Percentiles rank a stretch among this genome's conserved stretches.
Conservation (phyloP, 2,888 invertebrate genomes). For the Mechanitis mazaeus region DNA sequence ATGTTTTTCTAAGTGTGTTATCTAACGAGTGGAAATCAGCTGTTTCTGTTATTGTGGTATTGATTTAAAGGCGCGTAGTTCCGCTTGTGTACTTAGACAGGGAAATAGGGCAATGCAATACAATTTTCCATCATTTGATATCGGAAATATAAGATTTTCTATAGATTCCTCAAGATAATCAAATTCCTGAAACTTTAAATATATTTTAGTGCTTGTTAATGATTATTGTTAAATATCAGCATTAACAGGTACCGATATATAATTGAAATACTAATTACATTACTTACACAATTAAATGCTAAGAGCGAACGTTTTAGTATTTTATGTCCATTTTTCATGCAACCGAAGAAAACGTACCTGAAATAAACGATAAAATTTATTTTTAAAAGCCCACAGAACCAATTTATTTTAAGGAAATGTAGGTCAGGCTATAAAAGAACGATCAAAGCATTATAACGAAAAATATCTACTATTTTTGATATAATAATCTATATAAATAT, state of each 20-base stretch:
- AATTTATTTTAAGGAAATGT: conserved; percentile 28
- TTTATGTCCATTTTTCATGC: not conserved
- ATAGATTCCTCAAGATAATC: not conserved
- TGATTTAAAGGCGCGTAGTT: conserved; percentile 53
- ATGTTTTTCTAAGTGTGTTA: conserved; percentile 18
- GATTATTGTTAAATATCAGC: too few species aligned
- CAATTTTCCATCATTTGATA: conserved; percentile 2
- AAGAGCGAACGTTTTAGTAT: too few species aligned
- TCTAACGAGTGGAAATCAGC: conserved; percentile 39
- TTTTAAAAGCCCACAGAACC: conserved; percentile 15
- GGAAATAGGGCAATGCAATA: not conserved
- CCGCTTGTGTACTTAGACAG: conserved; percentile 12
- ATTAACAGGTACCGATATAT: too few species aligned
- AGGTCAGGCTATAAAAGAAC: conserved; percentile 30
- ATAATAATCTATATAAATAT: too few species aligned
- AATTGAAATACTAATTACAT: too few species aligned
- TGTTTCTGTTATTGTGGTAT: conserved; percentile 56
- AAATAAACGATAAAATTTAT: conserved; percentile 16
- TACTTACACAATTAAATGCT: too few species aligned
- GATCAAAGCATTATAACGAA: conserved; percentile 4
- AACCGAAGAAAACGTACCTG: conserved; percentile 5
- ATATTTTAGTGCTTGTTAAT: too few species aligned
- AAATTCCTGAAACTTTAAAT: not conserved
- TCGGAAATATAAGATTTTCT: not conserved
- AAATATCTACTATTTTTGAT: too few species aligned